Conservation (phyloP, 2,888 invertebrate species). For the Vanessa cardui region DNA sequence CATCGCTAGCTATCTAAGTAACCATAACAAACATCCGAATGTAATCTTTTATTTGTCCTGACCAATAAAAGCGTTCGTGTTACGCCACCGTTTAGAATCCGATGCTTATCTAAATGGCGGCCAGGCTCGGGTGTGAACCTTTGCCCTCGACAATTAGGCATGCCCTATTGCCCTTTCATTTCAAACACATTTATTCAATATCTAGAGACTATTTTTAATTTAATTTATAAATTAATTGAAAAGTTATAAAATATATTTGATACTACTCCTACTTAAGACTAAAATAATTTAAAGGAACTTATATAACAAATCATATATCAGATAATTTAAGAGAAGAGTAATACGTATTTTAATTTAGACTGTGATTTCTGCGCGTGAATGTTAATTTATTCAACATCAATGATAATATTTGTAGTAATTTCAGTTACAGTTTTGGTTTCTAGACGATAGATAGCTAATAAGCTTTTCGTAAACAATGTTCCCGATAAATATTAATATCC, state of each 20-base stretch:
- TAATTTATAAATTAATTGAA: not conserved
- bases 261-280: not conserved
- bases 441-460: not conserved
- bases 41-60: slow-evolving; percentile 60
- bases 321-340: not conserved
- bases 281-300: not conserved
- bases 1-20: slow-evolving; percentile 26
- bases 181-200: slow-evolving; percentile 22
- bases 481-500: not conserved
- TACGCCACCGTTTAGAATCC: slow-evolving; percentile 65
- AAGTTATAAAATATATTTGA: not conserved
- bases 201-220: slow-evolving; percentile 1
- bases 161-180: slow-evolving; percentile 45
- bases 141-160: slow-evolving; percentile 56
- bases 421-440: not conserved
- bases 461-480: not conserved
- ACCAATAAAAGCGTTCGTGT: slow-evolving; percentile 71
- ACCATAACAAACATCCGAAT: slow-evolving; percentile 47
- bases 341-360: not conserved
- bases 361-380: not conserved
- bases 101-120: slow-evolving; percentile 75
- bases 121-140: slow-evolving; percentile 66
- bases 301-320: not conserved
- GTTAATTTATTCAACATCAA: not conserved
- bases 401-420: not conserved